These are phyloP conservation scores for Heliconius aoede DNA, from an alignment of 2,888 invertebrate species.

Conservation along the genomic window DNA sequence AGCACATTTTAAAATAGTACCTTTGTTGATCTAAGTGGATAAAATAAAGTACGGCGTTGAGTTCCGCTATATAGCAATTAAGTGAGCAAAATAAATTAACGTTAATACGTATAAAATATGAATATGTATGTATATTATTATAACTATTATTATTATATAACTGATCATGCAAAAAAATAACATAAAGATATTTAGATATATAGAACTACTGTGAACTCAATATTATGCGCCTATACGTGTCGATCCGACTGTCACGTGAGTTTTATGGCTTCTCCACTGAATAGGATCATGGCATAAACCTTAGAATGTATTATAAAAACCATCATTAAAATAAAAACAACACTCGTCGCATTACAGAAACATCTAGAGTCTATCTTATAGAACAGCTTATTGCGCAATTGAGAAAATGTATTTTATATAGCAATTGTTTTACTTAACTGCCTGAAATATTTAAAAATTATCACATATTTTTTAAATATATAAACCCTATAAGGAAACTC, in stretches of 20 bases:
- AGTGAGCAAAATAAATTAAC: neutral
- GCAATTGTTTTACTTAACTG: no score
- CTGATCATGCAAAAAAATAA: no score
- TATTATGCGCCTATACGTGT: constrained; percentile 2
- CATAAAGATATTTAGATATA: neutral
- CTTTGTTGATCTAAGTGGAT: neutral
- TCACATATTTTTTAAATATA: no score
- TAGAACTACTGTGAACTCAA: constrained; percentile 2
- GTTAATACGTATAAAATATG: neutral
- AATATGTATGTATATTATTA: no score
- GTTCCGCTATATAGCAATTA: neutral
- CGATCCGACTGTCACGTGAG: neutral
- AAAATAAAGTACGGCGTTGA: neutral
- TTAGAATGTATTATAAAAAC: neutral
- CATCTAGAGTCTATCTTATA: no score
- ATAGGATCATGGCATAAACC: constrained; percentile 1
- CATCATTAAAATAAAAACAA: no score
- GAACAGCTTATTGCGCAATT: no score
- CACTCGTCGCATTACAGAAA: no score
- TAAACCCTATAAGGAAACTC: no score
- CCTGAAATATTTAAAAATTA: no score
- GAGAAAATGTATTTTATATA: no score
- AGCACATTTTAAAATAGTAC: neutral
- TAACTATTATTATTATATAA: no score
- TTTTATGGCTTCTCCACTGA: constrained; percentile 11